Percentiles rank a stretch among this genome's conserved stretches.
Conservation (phyloP, 2,113 vertebrate species). For the Thunnus maccoyii region DNA sequence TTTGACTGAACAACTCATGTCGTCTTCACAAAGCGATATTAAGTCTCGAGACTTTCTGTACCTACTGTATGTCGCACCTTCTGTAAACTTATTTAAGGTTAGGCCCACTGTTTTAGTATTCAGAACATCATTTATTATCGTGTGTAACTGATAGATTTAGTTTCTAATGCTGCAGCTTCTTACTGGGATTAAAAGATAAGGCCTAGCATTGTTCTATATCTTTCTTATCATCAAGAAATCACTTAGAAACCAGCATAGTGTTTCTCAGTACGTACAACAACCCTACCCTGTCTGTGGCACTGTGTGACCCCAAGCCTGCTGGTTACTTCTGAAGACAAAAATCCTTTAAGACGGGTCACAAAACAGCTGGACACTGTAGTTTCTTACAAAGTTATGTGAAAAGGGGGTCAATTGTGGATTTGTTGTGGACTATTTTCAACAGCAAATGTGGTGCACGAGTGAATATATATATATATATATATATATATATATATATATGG, state of each 20-base stretch:
- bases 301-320: no score
- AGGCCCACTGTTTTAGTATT: background rate
- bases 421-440: no score
- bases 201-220: background rate
- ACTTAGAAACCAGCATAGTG: background rate
- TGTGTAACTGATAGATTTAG: background rate
- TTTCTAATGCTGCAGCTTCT: background rate
- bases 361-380: no score
- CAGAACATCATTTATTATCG: background rate
- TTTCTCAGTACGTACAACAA: background rate
- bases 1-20: background rate
- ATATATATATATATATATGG: no score
- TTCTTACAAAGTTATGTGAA: no score
- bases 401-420: no score
- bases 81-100: conserved; percentile 8
- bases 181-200: background rate
- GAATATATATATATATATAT: no score
- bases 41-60: background rate
- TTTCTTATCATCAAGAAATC: no score
- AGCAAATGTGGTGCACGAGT: no score
- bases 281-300: background rate
- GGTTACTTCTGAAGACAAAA: no score
- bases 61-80: background rate
- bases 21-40: background rate
- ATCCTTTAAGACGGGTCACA: no score